Evolutionary conservation across 2,113 vertebrate species (phyloP).

Genomic region (Spilogale gracilis): DNA sequence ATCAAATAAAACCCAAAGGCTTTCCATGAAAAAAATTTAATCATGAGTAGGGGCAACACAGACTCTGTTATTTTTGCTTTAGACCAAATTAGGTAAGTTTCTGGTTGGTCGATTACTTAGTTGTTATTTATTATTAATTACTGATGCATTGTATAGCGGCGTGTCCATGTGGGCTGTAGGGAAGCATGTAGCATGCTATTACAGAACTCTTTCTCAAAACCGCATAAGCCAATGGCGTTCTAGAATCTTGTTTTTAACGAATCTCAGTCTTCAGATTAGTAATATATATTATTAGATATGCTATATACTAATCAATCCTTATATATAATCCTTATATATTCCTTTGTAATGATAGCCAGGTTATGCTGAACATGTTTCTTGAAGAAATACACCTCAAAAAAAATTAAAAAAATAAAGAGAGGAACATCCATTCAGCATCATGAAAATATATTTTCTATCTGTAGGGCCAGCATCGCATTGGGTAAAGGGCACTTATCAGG

Average conservation of each 20-base stretch:
- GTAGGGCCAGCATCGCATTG: not conserved
- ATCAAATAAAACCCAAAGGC: conserved; percentile 51
- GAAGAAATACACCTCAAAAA: not conserved
- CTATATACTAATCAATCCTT: not conserved
- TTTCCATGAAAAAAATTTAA: not conserved
- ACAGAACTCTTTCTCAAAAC: conserved; percentile 48
- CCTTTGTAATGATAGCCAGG: not conserved
- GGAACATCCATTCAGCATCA: not conserved
- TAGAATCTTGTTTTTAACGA: not conserved
- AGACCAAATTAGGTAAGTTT: not conserved
- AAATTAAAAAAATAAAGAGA: not conserved
- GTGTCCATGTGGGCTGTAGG: not conserved
- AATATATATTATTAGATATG: not conserved
- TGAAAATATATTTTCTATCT: not conserved
- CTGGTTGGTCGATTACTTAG: not conserved
- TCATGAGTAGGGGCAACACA: not conserved
- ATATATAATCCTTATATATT: not conserved
- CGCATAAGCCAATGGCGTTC: not conserved
- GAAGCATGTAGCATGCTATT: not conserved
- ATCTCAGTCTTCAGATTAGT: not conserved
- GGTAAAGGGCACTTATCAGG: not conserved
- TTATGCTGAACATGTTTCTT: not conserved
- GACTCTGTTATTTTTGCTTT: conserved; percentile 36
- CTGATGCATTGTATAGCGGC: not conserved
- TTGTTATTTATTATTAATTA: not conserved